Evolutionary conservation across 2,113 vertebrate species (phyloP).

Genomic region (Esox niger): DNA sequence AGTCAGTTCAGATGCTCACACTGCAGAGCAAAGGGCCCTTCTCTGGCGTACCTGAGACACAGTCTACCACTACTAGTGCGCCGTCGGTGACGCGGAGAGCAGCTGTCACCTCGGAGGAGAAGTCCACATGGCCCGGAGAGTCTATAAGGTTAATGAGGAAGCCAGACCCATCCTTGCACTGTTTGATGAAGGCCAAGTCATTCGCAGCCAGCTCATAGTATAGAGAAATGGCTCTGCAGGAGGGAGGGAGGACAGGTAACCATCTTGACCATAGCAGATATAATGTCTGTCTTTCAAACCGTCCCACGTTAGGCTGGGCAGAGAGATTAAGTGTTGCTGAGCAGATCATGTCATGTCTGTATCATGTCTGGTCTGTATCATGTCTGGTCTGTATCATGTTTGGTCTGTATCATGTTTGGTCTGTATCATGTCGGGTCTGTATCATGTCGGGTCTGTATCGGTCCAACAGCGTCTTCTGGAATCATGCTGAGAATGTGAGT

Average conservation of each 20-base stretch:
- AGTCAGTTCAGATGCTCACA: too few species aligned
- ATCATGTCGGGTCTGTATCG: too few species aligned
- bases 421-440: too few species aligned
- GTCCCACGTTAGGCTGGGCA: not conserved
- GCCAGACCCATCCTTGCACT: conserved; percentile 41
- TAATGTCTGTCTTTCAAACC: not conserved
- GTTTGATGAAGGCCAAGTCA: conserved; percentile 57
- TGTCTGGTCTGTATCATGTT: too few species aligned
- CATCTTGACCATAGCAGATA: not conserved
- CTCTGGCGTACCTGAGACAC: conserved; percentile 56
- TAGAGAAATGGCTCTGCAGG: conserved; percentile 48
- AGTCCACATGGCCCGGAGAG: conserved; percentile 52
- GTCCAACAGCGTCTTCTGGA: not conserved
- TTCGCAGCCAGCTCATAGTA: conserved; percentile 51
- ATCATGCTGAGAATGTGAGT: too few species aligned
- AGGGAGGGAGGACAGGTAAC: conserved; percentile 1
- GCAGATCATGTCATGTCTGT: too few species aligned
- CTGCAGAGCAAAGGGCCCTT: not conserved
- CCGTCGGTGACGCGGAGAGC: conserved; percentile 48
- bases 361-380: too few species aligned
- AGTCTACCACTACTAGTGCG: conserved; percentile 55
- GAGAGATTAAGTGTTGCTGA: too few species aligned
- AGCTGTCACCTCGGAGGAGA: conserved; percentile 64
- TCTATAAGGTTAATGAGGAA: conserved; percentile 65
- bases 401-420: too few species aligned